A percentile compares a stretch with the other conserved stretches of the same genome.
phyloP scores from a whole-genome alignment of 92 coral and sea anemone species.

The Porites rus region DNA sequence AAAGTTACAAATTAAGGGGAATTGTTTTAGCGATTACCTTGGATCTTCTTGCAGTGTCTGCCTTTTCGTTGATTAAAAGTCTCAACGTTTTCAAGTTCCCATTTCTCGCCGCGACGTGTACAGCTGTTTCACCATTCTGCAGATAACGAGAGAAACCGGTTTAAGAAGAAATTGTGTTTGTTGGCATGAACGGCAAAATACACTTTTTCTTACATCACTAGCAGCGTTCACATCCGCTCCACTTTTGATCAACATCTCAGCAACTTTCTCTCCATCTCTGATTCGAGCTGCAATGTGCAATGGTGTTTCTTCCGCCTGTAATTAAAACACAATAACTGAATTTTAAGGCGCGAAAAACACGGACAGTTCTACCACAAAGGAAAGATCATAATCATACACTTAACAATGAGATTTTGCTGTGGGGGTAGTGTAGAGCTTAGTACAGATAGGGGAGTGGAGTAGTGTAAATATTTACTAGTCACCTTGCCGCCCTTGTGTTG shows the following conservation, averaged over 20 bases:
- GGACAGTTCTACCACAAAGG: not conserved
- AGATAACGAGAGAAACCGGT: not conserved
- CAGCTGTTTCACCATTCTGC: conserved; percentile 98
- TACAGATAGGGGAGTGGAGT: not conserved
- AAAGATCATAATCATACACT: not conserved
- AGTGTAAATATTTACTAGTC: not conserved
- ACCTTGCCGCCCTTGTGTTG: conserved; percentile 99
- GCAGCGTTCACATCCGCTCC: conserved; percentile 96
- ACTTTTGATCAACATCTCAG: conserved; percentile 95
- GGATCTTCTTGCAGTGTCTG: conserved; percentile 94
- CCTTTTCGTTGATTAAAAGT: conserved; percentile 87
- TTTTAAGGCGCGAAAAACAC: not conserved
- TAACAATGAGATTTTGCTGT: too few relatives aligned
- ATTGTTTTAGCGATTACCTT: conserved; percentile 62
- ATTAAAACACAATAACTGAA: not conserved
- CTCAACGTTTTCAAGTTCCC: conserved; percentile 81
- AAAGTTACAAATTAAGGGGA: not conserved
- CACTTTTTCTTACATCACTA: conserved; percentile 70
- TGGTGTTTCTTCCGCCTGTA: conserved; percentile 92
- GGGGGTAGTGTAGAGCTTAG: not conserved
- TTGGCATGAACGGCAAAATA: not conserved
- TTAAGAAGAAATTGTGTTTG: not conserved
- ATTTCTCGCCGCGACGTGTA: conserved; percentile 89
- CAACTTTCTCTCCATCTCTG: conserved; percentile 91
- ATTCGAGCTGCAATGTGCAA: conserved; percentile 94